Base-by-base conservation (phyloP, 1,140 invertebrate species). In the Epicauta chinensis region DNA sequence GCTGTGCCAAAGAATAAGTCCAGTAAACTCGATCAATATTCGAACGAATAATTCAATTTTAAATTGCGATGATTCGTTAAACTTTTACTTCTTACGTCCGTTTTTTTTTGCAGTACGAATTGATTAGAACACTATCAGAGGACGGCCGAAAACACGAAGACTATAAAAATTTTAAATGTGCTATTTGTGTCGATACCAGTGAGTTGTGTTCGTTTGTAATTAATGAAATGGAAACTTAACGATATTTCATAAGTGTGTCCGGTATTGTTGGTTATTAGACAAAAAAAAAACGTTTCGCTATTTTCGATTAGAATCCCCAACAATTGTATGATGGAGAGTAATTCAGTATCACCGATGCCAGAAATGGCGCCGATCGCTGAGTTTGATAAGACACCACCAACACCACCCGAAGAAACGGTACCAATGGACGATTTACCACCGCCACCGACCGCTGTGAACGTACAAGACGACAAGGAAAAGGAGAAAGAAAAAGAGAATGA, bases 351-450 rank as follows among this genome's bases (percentile, higher is more conserved):
- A 5, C 78, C 78, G 44, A 78, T 81, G 77, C 77, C 78, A 37
- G 78, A 81, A 59, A 62, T 78, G 64, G 79, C 79, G 36, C 79
- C 79, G 4, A 81, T 81, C 45, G 78, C 79, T 10, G 79, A 81
- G 69, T 81, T 81, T 59, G 79, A 81, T 58, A 81, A 81, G 67
- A 78, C 78, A 6, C 77, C 79, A 29, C 77, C 79, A n/a, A 71
- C 72, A 13, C 77, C 77, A 44, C 77, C 77, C 15, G 77, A 78
- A 61, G 77, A 80, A 58, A 75, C 77, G 55, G 67, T 79, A 34
- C 77, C 77, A 0, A 75, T 79, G 73, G 77, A 79, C 44, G 78
- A 80, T 60, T 66, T 79, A 38, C 78, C 77, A 5, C 77, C 77
- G 29, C 78, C 78, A 9, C 78, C 77, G 0, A 75, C 75, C 12